Conservation (phyloP, 2,113 vertebrate species). For the Herpetotheres cachinnans region DNA sequence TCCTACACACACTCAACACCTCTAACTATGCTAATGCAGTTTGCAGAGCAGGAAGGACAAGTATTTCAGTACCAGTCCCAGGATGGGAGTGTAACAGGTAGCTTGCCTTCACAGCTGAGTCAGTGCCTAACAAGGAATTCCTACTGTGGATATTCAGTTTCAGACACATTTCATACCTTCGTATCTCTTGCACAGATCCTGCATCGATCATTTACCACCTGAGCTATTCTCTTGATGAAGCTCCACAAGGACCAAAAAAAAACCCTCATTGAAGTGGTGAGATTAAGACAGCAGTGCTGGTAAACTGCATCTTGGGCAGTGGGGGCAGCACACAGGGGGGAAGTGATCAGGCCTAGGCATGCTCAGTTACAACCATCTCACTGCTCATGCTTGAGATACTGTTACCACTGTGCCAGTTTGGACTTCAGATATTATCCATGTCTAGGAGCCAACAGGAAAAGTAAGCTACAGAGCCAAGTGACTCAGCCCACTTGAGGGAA, state of each 20-base stretch:
- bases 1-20: background rate
- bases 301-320: background rate
- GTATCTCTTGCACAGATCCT: background rate
- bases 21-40: background rate
- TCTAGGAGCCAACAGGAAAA: background rate
- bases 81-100: background rate
- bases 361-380: background rate
- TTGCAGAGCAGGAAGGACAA: slow-evolving; percentile 45
- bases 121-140: background rate
- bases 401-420: background rate
- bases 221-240: background rate
- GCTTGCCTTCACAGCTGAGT: background rate
- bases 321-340: too few species aligned
- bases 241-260: background rate
- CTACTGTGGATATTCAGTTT: background rate
- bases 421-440: background rate
- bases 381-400: background rate
- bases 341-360: background rate
- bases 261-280: background rate
- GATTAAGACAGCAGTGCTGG: background rate
- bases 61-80: slow-evolving; percentile 20
- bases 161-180: background rate
- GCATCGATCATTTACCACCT: background rate
- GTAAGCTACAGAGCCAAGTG: background rate
- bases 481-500: background rate